phyloP scores from a whole-genome alignment of 2,888 invertebrate genomes.

The Shargacucullia verbasci region DNA sequence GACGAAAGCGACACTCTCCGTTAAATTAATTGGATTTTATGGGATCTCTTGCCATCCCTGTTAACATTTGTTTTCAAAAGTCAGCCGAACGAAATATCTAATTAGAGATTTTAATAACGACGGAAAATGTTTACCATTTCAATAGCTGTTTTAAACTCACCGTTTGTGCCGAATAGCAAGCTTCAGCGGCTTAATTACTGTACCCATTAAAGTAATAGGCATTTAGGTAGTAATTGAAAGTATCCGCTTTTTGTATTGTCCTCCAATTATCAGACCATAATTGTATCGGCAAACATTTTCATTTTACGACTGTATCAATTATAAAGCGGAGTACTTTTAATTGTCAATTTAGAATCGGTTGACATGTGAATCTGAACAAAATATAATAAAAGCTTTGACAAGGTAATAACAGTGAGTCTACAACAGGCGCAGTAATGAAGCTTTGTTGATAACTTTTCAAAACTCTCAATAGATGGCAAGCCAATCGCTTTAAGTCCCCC shows the following conservation, averaged over 20 bases:
- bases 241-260: slow-evolving; percentile 19
- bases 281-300: slow-evolving; percentile 19
- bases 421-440: slow-evolving; percentile 30
- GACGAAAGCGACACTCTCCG: slow-evolving; percentile 57
- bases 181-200: slow-evolving; percentile 17
- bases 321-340: slow-evolving; percentile 29
- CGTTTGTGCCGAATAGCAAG: slow-evolving; percentile 12
- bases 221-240: slow-evolving; percentile 25
- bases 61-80: slow-evolving; percentile 64
- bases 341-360: slow-evolving; percentile 36
- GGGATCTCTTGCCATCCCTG: slow-evolving; percentile 70
- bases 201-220: slow-evolving; percentile 31
- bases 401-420: slow-evolving; percentile 25
- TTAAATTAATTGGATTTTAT: slow-evolving; percentile 80
- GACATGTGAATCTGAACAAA: slow-evolving; percentile 10
- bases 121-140: slow-evolving; percentile 24
- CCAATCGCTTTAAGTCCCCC: slow-evolving; percentile 27
- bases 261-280: slow-evolving; percentile 31
- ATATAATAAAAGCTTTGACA: slow-evolving; percentile 41
- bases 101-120: slow-evolving; percentile 48
- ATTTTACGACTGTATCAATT: slow-evolving; percentile 17
- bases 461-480: slow-evolving; percentile 42
- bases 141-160: slow-evolving; percentile 12
- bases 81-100: slow-evolving; percentile 51
- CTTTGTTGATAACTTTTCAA: slow-evolving; percentile 37